These are phyloP conservation scores for Xenopus laevis DNA, from an alignment of 2,113 vertebrate species.

Conservation along the genomic window DNA sequence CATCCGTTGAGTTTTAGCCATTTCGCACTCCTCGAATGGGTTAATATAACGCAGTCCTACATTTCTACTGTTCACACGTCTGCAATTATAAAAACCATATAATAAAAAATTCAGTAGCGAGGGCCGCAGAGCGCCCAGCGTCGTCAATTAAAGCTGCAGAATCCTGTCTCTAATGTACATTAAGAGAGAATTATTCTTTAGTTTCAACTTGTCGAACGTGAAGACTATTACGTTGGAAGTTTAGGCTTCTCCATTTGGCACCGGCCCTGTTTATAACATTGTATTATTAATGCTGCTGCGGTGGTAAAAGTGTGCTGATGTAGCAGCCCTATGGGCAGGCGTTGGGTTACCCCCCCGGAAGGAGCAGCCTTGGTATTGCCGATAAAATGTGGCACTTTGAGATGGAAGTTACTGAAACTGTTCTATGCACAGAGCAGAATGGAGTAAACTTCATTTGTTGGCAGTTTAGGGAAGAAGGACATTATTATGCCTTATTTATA, in stretches of 20 bases:
- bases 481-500: too few species aligned
- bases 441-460: too few species aligned
- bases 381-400: too few species aligned
- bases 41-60: constrained; percentile 38
- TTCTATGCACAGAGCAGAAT: too few species aligned
- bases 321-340: constrained; percentile 16
- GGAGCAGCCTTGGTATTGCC: too few species aligned
- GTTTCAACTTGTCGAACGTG: constrained; percentile 36
- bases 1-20: constrained; percentile 30
- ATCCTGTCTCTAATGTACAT: constrained; percentile 45
- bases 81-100: constrained; percentile 42
- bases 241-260: constrained; percentile 35
- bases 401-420: too few species aligned
- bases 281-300: constrained; percentile 39
- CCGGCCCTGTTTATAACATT: constrained; percentile 36
- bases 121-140: constrained; percentile 29
- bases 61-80: constrained; percentile 42
- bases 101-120: constrained; percentile 44
- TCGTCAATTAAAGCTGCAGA: constrained; percentile 46
- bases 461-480: too few species aligned
- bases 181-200: constrained; percentile 38
- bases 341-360: neutral
- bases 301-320: constrained; percentile 40
- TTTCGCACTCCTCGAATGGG: constrained; percentile 23
- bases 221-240: constrained; percentile 33